Base-by-base conservation (phyloP, 2,888 invertebrate species). In the Xestobium rufovillosum region DNA sequence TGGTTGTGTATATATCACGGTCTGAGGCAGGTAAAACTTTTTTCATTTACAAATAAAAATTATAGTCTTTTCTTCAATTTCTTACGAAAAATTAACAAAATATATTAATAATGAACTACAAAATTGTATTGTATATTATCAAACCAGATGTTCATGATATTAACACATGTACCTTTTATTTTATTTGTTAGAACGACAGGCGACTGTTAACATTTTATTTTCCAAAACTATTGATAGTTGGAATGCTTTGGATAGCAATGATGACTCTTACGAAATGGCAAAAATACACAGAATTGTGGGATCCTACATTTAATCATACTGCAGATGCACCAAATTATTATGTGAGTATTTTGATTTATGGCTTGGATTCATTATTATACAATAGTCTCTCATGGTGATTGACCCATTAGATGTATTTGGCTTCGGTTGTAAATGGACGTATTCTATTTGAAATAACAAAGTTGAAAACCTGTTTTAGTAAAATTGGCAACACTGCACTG, bases 1-100 rank as follows among this genome's bases (percentile, higher is more conserved):
- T 96, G 96, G 95, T 73, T 97, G 10, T 90, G 91, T 49, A 80
- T 92, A 48, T 96, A 95, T 66, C 96, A 97, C 60, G 96, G 95
- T 2, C 70, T 96, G 19, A 71, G 96, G 58, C 90, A 90, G 78
- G 90, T 87, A 64, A 45, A 14, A 12, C 25, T 32, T 36, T 23
- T 34, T 25, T 37, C 14, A 29, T 17, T 33, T 11, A 14, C 26
- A 14, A 26, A 30, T 25, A 31, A 8, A 38, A 25, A 9, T 13
- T 8, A 8, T 4, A 14, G 8, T n/a, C n/a, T 27, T 2, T 39
- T 4, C 9, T 12, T 14, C 13, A 6, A 13, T 4, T 34, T 34
- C 4, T 6, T 34, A 26, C 10, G 14, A 31, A 10, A 31, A 31
- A 31, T 31, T 8, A 10, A 6, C 28, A 28, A 28, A 10, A 8